Evolutionary conservation across 2,797 vertebrate species (phyloP), one percentile per base, ranked within the genome.

Genomic region (Mallotus villosus): DNA sequence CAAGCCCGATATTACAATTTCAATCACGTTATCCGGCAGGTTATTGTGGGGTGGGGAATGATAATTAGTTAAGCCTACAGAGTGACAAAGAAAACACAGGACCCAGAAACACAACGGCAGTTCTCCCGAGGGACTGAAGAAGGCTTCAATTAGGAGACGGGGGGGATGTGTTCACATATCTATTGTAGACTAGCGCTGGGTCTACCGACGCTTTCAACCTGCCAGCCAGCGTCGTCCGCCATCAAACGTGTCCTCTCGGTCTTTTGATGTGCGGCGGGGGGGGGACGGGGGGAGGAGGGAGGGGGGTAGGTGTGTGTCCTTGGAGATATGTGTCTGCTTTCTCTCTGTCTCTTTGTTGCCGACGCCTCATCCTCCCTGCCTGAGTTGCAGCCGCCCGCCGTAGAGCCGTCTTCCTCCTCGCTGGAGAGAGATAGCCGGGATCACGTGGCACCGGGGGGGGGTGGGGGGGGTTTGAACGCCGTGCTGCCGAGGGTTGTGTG

Each of bases 111-210:
- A 86, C 85, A 25, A 25, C 63, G 85, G 67, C 79, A 55, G 64
- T 79, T 60, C 37, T 83, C 78, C 86, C 67, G 83, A 80, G 63
- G 89, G 89, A 82, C 86, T 71, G 60, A 74, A 74, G 11, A 70
- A 82, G 74, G 83, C 85, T 85, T 89, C 88, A 92, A 90, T 92
- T 91, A 92, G 89, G 70, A 90, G 91, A 91, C 90, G 90, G 89
- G 81, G 81, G 51, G 63, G 71, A 71, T 16, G 74, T 80, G 87
- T 90, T 88, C 81, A 84, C 87, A 90, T 88, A 82, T 88, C 82
- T 83, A 86, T 85, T 82, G 62, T 78, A 81, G 85, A 77, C 83
- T 79, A 63, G 80, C 69, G 84, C 86, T 81, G 83, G 80, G 49
- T 17, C 87, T 78, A 80, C 82, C 82, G 72, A 61, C 75, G 88